phyloP scores from a whole-genome alignment of 2,888 invertebrate species.

The Chrysopilus asiliformis region DNA sequence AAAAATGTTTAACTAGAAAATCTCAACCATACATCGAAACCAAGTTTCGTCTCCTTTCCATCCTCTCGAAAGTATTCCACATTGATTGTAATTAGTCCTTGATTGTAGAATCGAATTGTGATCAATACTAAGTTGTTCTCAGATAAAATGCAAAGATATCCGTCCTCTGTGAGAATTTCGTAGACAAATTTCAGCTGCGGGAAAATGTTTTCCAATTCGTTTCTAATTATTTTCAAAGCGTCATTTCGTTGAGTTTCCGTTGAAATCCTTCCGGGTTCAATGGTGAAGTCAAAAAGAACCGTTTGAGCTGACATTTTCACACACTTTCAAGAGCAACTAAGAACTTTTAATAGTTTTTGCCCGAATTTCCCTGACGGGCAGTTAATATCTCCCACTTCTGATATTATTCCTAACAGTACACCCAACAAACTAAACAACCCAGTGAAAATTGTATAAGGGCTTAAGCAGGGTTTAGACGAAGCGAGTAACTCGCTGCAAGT shows the following conservation, averaged over 20 bases:
- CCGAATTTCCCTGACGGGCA: no score
- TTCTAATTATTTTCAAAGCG: constrained; percentile 52
- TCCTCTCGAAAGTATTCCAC: constrained; percentile 71
- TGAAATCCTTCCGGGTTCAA: constrained; percentile 52
- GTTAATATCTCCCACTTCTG: no score
- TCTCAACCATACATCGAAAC: constrained; percentile 60
- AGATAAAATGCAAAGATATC: constrained; percentile 53
- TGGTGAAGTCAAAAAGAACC: constrained; percentile 63
- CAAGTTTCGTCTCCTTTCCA: constrained; percentile 51
- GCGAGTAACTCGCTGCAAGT: no score
- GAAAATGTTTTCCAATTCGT: constrained; percentile 56
- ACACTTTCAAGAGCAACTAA: no score
- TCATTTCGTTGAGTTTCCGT: constrained; percentile 52
- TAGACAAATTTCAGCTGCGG: constrained; percentile 54
- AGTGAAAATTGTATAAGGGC: no score
- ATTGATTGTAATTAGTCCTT: constrained; percentile 67
- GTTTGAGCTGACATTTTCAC: constrained; percentile 69
- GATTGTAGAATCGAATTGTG: constrained; percentile 56
- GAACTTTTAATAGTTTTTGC: no score
- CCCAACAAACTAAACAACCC: no score
- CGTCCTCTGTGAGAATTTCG: constrained; percentile 54
- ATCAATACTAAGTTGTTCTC: constrained; percentile 58
- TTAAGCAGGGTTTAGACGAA: no score
- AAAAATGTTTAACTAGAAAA: no score
- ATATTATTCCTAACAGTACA: no score